phyloP scores from a whole-genome alignment of 1,140 invertebrate genomes.

The Caenorhabditis inopinata region DNA sequence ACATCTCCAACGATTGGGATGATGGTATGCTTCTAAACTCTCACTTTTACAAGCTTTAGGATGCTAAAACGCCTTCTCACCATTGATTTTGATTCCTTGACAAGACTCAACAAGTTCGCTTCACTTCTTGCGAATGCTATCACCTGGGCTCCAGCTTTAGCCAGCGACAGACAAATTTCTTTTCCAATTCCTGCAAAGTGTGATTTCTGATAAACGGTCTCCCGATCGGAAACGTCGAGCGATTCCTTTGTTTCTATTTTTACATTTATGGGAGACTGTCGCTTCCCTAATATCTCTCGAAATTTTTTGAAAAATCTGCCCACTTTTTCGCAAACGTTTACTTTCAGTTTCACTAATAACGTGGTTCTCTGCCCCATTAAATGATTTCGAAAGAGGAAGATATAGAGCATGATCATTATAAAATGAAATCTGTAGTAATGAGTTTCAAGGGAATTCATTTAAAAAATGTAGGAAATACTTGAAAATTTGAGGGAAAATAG shows the following conservation, averaged over 20 bases:
- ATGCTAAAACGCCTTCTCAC: not conserved
- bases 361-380: no score
- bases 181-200: slow-evolving; percentile 34
- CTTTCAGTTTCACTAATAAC: no score
- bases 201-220: not conserved
- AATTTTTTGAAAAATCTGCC: no score
- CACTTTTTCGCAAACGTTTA: no score
- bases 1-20: slow-evolving; percentile 31
- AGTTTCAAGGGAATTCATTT: no score
- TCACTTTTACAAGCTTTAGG: not conserved
- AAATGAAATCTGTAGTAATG: no score
- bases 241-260: not conserved
- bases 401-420: no score
- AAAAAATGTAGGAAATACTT: no score
- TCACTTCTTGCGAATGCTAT: slow-evolving; percentile 23
- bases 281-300: no score
- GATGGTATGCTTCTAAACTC: not conserved
- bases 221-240: not conserved
- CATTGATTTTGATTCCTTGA: not conserved
- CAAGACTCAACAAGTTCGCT: not conserved
- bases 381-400: no score
- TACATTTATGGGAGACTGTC: no score
- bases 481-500: no score
- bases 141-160: slow-evolving; percentile 37
- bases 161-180: slow-evolving; percentile 19